Evolutionary conservation across 64 coral and sea anemone genomes (phyloP).

Genomic region (Acropora tenuis): DNA sequence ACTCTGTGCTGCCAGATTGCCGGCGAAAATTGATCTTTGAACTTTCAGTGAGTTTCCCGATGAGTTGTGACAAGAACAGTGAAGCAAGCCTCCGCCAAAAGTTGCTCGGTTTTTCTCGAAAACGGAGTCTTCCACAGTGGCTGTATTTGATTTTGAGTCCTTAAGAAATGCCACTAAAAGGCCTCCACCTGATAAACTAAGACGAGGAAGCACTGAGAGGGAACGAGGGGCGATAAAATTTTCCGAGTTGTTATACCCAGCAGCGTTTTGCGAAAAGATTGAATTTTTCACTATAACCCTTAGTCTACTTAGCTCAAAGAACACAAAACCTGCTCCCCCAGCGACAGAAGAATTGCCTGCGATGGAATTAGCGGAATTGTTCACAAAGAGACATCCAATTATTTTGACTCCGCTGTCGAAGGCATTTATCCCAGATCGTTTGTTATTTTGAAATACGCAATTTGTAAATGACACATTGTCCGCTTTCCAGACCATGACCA

Average conservation of each 20-base stretch:
- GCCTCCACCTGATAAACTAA: background rate
- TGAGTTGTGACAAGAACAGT: constrained; percentile 17
- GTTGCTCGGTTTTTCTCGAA: constrained; percentile 40
- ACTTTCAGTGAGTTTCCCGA: constrained; percentile 44
- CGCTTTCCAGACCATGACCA: constrained; percentile 64
- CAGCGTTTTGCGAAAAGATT: constrained; percentile 57
- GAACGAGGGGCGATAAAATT: constrained; percentile 10
- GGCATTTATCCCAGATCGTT: constrained; percentile 63
- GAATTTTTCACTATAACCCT: constrained; percentile 54
- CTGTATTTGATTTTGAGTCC: background rate
- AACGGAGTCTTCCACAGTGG: background rate
- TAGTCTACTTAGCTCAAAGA: constrained; percentile 5
- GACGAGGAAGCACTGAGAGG: background rate
- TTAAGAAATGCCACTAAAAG: background rate
- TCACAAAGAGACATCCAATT: constrained; percentile 49
- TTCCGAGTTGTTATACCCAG: background rate
- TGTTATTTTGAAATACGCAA: constrained; percentile 70
- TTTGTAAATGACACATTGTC: constrained; percentile 61
- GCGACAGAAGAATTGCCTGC: constrained; percentile 41
- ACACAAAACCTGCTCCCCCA: constrained; percentile 59
- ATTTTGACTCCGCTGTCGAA: constrained; percentile 77
- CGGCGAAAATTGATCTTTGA: background rate
- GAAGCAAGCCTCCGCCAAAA: constrained; percentile 74
- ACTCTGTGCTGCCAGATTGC: constrained; percentile 55
- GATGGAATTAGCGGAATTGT: constrained; percentile 69